phyloP scores from a whole-genome alignment of 2,797 vertebrate genomes.

The Sebastes steindachneri region DNA sequence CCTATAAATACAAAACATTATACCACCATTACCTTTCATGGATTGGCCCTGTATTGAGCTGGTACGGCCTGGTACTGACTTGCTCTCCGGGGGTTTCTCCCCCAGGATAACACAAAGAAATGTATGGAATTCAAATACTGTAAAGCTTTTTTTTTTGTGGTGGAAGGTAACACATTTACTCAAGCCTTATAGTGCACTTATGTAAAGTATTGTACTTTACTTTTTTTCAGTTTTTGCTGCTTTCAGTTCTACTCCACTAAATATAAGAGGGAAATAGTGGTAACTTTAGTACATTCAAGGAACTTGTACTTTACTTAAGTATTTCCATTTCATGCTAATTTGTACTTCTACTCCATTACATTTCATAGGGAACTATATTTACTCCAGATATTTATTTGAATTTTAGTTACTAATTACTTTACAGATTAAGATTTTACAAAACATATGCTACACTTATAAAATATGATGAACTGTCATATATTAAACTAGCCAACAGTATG shows the following conservation, averaged over 20 bases:
- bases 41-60: background rate
- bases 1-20: background rate
- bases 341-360: background rate
- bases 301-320: background rate
- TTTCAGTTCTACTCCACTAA: background rate
- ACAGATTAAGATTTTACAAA: background rate
- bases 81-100: background rate
- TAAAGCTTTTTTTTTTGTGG: background rate
- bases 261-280: background rate
- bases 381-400: background rate
- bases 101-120: background rate
- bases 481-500: background rate
- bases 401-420: background rate
- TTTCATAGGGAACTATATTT: fast-evolving
- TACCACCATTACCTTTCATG: background rate
- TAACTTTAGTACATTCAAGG: background rate
- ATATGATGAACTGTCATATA: background rate
- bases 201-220: background rate
- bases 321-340: background rate
- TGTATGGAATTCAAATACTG: background rate
- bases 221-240: background rate
- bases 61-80: background rate
- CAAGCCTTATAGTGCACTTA: no score
- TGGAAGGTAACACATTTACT: background rate
- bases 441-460: background rate